Evolutionary conservation across 1,140 invertebrate genomes (phyloP).

Genomic region (Dryas iulia): DNA sequence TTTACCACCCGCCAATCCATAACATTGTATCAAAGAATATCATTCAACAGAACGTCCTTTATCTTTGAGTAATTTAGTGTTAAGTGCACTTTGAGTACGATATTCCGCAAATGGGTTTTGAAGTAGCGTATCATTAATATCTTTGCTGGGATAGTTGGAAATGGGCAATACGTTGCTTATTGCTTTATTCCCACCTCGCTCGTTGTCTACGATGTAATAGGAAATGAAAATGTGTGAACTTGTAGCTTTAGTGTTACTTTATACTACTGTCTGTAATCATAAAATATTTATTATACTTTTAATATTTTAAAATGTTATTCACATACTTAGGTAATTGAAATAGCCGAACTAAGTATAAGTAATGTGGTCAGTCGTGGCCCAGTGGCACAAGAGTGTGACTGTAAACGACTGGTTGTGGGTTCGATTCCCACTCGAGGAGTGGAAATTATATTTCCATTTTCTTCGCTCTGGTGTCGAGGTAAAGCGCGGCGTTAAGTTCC

Average conservation of each 20-base stretch:
- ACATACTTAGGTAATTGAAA: too few relatives aligned
- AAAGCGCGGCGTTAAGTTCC: too few relatives aligned
- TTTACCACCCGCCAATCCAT: slow-evolving; percentile 37
- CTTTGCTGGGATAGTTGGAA: slow-evolving; percentile 46
- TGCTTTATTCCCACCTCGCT: slow-evolving; percentile 76
- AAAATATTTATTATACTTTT: too few relatives aligned
- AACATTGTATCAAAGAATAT: slow-evolving; percentile 47
- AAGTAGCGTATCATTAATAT: slow-evolving; percentile 74
- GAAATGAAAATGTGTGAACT: background rate
- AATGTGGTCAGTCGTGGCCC: too few relatives aligned
- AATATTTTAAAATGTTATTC: too few relatives aligned
- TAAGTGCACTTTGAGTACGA: slow-evolving; percentile 29
- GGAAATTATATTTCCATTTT: too few relatives aligned
- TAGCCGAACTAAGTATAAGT: too few relatives aligned
- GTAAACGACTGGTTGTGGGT: too few relatives aligned
- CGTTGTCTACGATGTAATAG: slow-evolving; percentile 37
- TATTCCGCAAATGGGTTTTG: slow-evolving; percentile 40
- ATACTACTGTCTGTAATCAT: background rate
- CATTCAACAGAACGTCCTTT: slow-evolving; percentile 39
- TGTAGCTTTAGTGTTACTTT: background rate
- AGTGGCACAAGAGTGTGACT: too few relatives aligned
- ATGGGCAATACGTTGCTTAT: slow-evolving; percentile 48
- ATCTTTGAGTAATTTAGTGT: slow-evolving; percentile 37
- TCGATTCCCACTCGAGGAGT: too few relatives aligned
- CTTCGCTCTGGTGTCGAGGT: too few relatives aligned